These are phyloP conservation scores for Pocillopora verrucosa DNA, from an alignment of 64 coral and sea anemone species.

Conservation along the genomic window DNA sequence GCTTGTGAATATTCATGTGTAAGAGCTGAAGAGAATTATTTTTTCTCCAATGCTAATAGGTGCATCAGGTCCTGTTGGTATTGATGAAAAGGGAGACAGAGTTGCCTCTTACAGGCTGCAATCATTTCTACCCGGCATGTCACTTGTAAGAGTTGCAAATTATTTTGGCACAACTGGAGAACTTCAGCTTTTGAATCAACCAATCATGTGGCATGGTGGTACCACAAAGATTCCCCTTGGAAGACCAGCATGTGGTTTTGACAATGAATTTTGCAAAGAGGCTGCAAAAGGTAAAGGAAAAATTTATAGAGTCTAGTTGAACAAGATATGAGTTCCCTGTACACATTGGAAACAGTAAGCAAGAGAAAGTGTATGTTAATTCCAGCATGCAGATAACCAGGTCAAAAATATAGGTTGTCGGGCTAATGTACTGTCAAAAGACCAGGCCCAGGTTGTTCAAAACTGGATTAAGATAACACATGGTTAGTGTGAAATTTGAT, in stretches of 20 bases:
- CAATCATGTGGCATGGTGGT: constrained; percentile 75
- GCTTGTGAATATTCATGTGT: too few relatives aligned
- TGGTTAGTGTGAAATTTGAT: too few relatives aligned
- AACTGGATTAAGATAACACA: too few relatives aligned
- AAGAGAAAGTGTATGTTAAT: too few relatives aligned
- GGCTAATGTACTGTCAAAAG: too few relatives aligned
- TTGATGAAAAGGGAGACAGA: constrained; percentile 74
- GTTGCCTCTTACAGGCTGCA: constrained; percentile 47
- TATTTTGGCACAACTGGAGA: constrained; percentile 35
- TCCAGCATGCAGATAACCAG: too few relatives aligned
- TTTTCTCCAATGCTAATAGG: constrained; percentile 22
- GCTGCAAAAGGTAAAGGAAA: constrained; percentile 51
- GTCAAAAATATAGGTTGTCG: too few relatives aligned
- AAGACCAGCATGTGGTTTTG: constrained; percentile 78
- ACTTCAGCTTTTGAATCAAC: constrained; percentile 27
- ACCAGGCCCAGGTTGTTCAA: too few relatives aligned
- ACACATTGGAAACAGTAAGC: too few relatives aligned
- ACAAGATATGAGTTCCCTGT: neutral
- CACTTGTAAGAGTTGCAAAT: constrained; percentile 35
- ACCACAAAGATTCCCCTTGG: constrained; percentile 56
- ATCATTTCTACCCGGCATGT: neutral
- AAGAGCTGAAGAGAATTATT: neutral
- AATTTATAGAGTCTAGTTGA: neutral
- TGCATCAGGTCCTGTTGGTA: constrained; percentile 42
- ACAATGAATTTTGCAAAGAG: constrained; percentile 66